These are phyloP conservation scores for Choloepus didactylus DNA, from an alignment of 2,797 vertebrate species.

Conservation along the genomic window DNA sequence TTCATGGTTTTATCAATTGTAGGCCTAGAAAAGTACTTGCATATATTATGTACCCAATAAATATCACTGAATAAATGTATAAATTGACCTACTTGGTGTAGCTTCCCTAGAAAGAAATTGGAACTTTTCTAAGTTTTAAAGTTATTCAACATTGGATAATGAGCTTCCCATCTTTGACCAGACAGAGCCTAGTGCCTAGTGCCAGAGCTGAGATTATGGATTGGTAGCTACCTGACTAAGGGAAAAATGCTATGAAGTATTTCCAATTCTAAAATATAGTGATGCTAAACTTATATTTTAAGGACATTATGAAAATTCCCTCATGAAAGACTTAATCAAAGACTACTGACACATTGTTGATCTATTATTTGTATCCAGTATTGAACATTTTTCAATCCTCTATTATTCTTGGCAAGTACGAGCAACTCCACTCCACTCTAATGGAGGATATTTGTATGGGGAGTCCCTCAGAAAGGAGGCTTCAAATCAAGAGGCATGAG, in stretches of 20 bases:
- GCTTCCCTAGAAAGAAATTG: constrained; percentile 45
- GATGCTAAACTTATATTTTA: background rate
- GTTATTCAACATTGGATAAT: background rate
- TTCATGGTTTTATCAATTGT: background rate
- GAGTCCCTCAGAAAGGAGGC: background rate
- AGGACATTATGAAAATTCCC: constrained; percentile 46
- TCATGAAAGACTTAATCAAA: constrained; percentile 27
- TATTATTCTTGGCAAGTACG: background rate
- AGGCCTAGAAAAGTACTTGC: constrained; percentile 9
- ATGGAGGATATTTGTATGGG: background rate
- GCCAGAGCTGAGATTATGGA: background rate
- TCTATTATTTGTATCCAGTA: background rate
- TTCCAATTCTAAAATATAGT: background rate
- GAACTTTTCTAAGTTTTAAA: constrained; percentile 30
- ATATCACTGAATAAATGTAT: constrained; percentile 23
- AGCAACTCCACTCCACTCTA: background rate
- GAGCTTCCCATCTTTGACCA: background rate
- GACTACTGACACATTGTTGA: background rate
- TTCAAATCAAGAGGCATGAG: background rate
- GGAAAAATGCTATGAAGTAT: background rate
- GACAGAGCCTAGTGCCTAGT: background rate
- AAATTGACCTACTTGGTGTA: background rate
- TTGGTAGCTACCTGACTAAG: background rate
- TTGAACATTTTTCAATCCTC: background rate
- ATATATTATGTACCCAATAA: background rate